Evolutionary conservation across 2,797 vertebrate species (phyloP), one percentile per base, ranked within the genome.

Genomic region (Pangasius djambal): DNA sequence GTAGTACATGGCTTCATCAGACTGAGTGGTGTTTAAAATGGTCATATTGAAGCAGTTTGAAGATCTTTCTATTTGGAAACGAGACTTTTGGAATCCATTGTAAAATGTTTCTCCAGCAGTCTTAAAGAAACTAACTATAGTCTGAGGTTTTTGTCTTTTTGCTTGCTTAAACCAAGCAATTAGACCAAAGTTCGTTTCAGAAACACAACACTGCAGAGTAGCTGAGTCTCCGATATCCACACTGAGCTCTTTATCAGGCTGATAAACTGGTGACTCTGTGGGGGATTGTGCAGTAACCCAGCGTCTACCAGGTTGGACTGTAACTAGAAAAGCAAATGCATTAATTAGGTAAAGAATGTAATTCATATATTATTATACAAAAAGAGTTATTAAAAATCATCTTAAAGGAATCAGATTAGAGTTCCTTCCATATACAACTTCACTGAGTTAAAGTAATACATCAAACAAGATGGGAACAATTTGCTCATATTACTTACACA

Each of bases 1-100:
- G n/a, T 59, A 81, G 78, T 81, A 81, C 52, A 57, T 37, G 31
- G 78, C 78, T 81, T 81, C 78, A 81, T 81, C 78, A 81, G 31
- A 81, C 18, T 22, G n/a, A 22, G 0, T 37, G 78, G 1, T 34
- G 3, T 57, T 81, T 57, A 22, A 59, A 81, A 81, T 37, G 0
- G 8, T 81, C 18, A 81, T 1, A 57, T 37, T 81, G 18, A 81
- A 59, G 16, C 78, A 81, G 52, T 59, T 59, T 12, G 16, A 57
- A 34, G 8, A 57, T 37, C 31, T 57, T 57, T 10, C n/a, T 10
- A 81, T 81, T 34, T 34, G n/a, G 4, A 81, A 57, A 57, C 2
- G n/a, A 12, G 52, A 59, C 8, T 81, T 10, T 37, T 81, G n/a
- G 31, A 81, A 57, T 57, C 55, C 78, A 34, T 10, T 20, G 31